Evolutionary conservation across 2,113 vertebrate genomes (phyloP), one percentile per base, ranked within the genome.

Genomic region (Campylorhamphus procurvoides): DNA sequence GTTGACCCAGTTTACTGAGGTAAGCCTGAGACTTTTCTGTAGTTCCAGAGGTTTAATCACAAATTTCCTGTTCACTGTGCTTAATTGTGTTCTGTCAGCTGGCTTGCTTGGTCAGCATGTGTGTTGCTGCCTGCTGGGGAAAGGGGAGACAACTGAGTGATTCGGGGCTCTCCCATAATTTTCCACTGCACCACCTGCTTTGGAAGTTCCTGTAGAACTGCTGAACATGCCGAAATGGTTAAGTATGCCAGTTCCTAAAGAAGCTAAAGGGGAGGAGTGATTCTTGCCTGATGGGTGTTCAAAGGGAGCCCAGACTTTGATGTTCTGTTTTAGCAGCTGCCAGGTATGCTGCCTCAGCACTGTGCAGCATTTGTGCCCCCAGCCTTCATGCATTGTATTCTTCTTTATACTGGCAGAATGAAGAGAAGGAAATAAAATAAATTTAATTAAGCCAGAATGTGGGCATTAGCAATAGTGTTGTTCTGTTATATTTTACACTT

Each of bases 171-270:
- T 94, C 74, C 39, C 87, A 37, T 53, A n/a, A 18, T 83, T 94
- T 87, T 94, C 87, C n/a, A 15, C 16, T 85, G 46, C 31, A 72
- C 91, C 85, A 97, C 97, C 97, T 91, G 92, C 91, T 91, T 55
- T 94, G 92, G 94, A 93, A 94, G 74, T 55, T 46, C 86, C 72
- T 94, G 76, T 74, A 88, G 80, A 73, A 50, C 56, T 98, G 99
- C 98, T 98, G 99, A 98, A 98, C 99, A 99, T 98, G 90, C 98
- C 98, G 98, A 99, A 99, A 97, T 98, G 96, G 98, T 99, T 99
- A 98, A 94, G 85, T 96, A 89, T 97, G 96, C 98, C 97, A 98
- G 98, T 98, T 98, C 97, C 98, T 98, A 95, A 98, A 98, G 98
- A 98, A 98, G 98, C 98, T 98, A 96, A 97, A 97, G 97, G 98